These are phyloP conservation scores for Pecten maximus DNA, from an alignment of 2,888 invertebrate genomes.

Conservation along the genomic window DNA sequence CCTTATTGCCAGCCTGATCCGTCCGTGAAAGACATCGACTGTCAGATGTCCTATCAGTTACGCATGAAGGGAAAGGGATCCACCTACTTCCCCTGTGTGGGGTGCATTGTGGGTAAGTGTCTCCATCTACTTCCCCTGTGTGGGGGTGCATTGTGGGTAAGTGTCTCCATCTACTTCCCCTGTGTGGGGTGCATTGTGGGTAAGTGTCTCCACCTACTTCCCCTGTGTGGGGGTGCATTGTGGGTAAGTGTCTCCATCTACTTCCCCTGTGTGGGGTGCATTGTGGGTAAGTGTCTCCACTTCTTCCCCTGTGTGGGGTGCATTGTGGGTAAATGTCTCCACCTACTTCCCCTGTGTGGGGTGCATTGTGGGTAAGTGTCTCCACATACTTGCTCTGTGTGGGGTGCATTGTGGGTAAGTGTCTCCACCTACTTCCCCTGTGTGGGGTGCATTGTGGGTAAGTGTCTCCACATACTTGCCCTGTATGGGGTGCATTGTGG, in stretches of 20 bases:
- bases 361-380: too few species aligned
- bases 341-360: too few species aligned
- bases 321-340: too few species aligned
- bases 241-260: background rate
- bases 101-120: slow-evolving; percentile 93
- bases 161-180: too few species aligned
- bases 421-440: too few species aligned
- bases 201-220: background rate
- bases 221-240: background rate
- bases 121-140: background rate
- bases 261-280: too few species aligned
- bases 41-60: slow-evolving; percentile 96
- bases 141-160: background rate
- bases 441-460: background rate
- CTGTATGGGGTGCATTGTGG: too few species aligned
- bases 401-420: background rate
- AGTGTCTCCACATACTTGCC: background rate
- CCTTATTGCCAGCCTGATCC: slow-evolving; percentile 92
- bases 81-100: slow-evolving; percentile 95
- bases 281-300: background rate
- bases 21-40: slow-evolving; percentile 90
- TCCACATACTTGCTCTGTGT: too few species aligned
- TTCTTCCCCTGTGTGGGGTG: too few species aligned
- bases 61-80: slow-evolving; percentile 95
- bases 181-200: background rate